Base-by-base conservation (phyloP, 2,797 vertebrate species). In the Zonotrichia albicollis region DNA sequence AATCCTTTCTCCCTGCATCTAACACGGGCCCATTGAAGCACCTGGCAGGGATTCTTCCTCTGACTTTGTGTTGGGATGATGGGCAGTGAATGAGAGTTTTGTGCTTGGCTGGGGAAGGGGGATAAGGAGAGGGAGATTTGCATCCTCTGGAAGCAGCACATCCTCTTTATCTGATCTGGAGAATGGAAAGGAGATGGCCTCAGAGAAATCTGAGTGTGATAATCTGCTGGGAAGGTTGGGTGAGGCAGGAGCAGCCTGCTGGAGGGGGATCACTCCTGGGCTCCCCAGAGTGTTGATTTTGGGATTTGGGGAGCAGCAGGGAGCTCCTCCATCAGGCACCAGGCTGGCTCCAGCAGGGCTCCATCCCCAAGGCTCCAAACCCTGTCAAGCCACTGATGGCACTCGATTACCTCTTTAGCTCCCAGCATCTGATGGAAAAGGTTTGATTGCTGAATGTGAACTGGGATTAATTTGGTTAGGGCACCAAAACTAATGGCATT, bases 11-110 rank as follows among this genome's bases (percentile, higher is more conserved):
- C 23, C 46, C 43, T 55, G 67, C 5, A 11, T 22, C 62, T 22
- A 11, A 8, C 10, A 0, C 0, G 9, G 74, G 40, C 62, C 34
- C 36, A 0, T 0, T 30, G 84, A 46, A 84, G 42, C 74, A 34
- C 55, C 64, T 25, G 93, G 4, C 64, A 64, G 68, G 8, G 30
- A 32, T 80, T 23, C 36, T 17, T 29, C 26, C 79, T 36, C 67
- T 34, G 77, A 10, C 26, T 80, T 62, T 48, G 55, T 45, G 2
- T 0, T 64, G 91, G 66, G 51, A 34, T 14, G 42, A 61, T 0
- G 53, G 38, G 70, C 38, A 50, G 50, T 42, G 40, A 51, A 27
- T 21, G 76, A 5, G 1, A 5, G 53, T 14, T 79, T 45, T 60
- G 80, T 45, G 7, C 26, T 76, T 40, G 88, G 60, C 84, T 76